These are phyloP conservation scores for Sebastes oblongus DNA, from an alignment of 2,797 vertebrate genomes.

Conservation along the genomic window DNA sequence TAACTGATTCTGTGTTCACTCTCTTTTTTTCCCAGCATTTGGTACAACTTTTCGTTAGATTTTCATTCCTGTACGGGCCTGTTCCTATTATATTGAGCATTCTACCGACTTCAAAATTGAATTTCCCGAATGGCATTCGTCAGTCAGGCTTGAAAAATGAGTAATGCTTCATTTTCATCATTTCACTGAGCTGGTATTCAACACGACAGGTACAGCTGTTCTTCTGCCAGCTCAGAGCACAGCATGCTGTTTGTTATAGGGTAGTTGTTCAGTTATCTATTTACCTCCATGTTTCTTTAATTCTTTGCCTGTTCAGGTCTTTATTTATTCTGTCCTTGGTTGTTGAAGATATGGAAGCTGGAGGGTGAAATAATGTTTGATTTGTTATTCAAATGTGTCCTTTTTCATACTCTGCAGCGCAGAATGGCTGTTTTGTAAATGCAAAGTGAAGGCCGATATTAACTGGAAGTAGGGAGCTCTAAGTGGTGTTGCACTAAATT, in stretches of 20 bases:
- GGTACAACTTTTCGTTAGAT: background rate
- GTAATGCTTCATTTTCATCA: constrained; percentile 9
- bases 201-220: background rate
- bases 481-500: background rate
- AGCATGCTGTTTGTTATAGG: background rate
- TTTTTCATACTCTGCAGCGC: background rate
- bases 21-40: background rate
- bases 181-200: background rate
- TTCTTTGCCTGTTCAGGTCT: background rate
- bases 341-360: background rate
- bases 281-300: background rate
- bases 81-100: constrained; percentile 5
- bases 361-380: background rate
- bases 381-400: background rate
- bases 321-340: background rate
- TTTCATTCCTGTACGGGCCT: background rate
- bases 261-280: background rate
- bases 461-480: background rate
- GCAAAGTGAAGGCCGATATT: background rate
- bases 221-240: background rate
- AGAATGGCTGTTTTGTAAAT: background rate
- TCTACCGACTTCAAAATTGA: background rate
- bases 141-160: constrained; percentile 32
- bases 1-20: background rate
- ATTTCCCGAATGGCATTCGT: constrained; percentile 34